Conservation (phyloP, 64 coral and sea anemone genomes). For the Dendrophyllia cribrosa region DNA sequence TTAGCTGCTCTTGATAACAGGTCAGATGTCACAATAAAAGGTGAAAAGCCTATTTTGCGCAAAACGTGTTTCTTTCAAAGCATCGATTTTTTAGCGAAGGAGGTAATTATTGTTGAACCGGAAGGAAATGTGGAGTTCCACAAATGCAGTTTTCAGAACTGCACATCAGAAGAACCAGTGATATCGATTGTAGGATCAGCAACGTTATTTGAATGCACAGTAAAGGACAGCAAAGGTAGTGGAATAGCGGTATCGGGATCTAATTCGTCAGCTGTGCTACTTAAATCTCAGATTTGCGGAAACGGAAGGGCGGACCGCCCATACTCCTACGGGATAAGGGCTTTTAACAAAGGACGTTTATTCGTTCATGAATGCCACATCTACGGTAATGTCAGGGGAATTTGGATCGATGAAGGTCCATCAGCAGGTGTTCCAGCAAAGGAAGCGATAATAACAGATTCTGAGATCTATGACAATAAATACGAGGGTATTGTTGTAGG, state of each 20-base stretch:
- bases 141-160: not conserved
- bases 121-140: not conserved
- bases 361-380: not conserved
- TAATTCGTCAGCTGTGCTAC: not conserved
- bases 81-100: not conserved
- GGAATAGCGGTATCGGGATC: not conserved
- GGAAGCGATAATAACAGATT: not conserved
- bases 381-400: slow-evolving; percentile 12
- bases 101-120: not conserved
- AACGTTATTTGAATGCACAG: not conserved
- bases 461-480: slow-evolving; percentile 40
- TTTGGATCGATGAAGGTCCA: slow-evolving; percentile 28
- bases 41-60: not conserved
- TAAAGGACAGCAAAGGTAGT: not conserved
- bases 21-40: not conserved
- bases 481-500: slow-evolving; percentile 22
- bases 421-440: not conserved
- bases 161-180: not conserved
- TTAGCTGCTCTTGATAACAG: not conserved
- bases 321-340: not conserved
- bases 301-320: not conserved
- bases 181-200: not conserved
- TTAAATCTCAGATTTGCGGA: not conserved
- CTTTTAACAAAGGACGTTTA: not conserved
- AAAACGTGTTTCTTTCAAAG: not conserved